A percentile compares a stretch with the other conserved stretches of the same genome.
Evolutionary conservation across 2,888 invertebrate genomes (phyloP).

Genomic region (Toxonevra muliebris): DNA sequence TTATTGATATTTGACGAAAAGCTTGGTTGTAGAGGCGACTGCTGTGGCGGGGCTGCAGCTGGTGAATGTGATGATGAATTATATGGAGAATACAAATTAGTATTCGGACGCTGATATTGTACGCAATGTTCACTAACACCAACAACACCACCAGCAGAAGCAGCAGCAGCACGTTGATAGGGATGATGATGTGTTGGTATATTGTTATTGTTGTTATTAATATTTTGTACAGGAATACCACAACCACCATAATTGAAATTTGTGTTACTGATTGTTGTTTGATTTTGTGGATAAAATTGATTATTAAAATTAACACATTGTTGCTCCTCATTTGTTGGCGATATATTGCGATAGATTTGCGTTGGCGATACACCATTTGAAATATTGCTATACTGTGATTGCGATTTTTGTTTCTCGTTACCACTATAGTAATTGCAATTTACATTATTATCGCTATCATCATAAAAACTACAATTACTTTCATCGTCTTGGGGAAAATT

Average conservation of each 20-base stretch:
- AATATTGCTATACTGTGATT: neutral
- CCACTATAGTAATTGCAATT: constrained; percentile 5
- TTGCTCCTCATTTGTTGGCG: constrained; percentile 34
- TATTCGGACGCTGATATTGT: constrained; percentile 18
- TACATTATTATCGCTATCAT: constrained; percentile 38
- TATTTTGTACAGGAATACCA: too few relatives aligned
- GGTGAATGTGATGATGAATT: constrained; percentile 10
- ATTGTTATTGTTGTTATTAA: constrained; percentile 16
- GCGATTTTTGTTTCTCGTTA: neutral
- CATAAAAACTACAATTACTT: constrained; percentile 41
- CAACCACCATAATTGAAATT: too few relatives aligned
- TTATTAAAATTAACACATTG: constrained; percentile 40
- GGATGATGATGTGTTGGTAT: constrained; percentile 45
- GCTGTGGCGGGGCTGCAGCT: constrained; percentile 33
- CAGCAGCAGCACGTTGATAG: constrained; percentile 37
- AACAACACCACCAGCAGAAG: neutral
- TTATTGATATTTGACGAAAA: neutral
- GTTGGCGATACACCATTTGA: constrained; percentile 10
- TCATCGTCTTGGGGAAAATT: constrained; percentile 47
- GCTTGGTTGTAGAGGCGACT: neutral
- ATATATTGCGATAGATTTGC: constrained; percentile 21
- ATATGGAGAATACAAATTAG: constrained; percentile 27
- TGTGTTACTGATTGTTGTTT: neutral
- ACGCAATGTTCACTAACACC: neutral
- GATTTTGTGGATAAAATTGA: constrained; percentile 17